Base-by-base conservation (phyloP, 1,140 invertebrate genomes). In the Caerostris extrusa region DNA sequence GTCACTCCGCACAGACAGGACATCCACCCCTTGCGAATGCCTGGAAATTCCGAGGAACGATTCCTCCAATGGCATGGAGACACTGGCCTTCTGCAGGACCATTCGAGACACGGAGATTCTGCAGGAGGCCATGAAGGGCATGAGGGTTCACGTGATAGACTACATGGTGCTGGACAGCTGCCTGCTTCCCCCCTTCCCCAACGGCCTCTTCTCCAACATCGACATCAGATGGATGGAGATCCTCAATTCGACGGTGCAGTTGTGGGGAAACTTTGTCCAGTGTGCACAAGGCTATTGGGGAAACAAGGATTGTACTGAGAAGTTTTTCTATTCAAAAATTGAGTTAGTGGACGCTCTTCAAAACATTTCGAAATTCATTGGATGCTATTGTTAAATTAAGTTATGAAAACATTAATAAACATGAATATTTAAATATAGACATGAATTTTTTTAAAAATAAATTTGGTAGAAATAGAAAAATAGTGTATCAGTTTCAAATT, bases 211-310 rank as follows among this genome's bases (percentile, higher is more conserved):
- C 83, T 93, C 94, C 53, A 94, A 94, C 64, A 93, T 95, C 17
- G 88, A 94, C 71, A 94, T 95, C 67, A 87, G 90, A 53, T 95
- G 95, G 95, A 95, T 95, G 93, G 95, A 95, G 94, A 94, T 95
- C 7, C 82, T 95, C 3, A 95, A 95, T 53, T 94, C 95, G 3
- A 95, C 95, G 5, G 82, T 95, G n/a, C 95, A 95, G 67, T 90
- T 95, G 19, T 94, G 94, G 34, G 88, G 94, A 14, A 94, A 94
- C 58, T 95, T 95, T 69, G 90, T 95, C 67, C 19, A 94, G 19
- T 95, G 91, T 61, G 90, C 90, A 6, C 90, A 34, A 4, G 81
- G 94, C 61, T 95, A 88, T 82, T 93, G 88, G 93, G 82, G 34
- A 58, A 90, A 67, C 12, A 71, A 34, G 34, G 34, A 34, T 34